Base-by-base conservation (phyloP, 1,140 invertebrate species). In the Vanessa atalanta region DNA sequence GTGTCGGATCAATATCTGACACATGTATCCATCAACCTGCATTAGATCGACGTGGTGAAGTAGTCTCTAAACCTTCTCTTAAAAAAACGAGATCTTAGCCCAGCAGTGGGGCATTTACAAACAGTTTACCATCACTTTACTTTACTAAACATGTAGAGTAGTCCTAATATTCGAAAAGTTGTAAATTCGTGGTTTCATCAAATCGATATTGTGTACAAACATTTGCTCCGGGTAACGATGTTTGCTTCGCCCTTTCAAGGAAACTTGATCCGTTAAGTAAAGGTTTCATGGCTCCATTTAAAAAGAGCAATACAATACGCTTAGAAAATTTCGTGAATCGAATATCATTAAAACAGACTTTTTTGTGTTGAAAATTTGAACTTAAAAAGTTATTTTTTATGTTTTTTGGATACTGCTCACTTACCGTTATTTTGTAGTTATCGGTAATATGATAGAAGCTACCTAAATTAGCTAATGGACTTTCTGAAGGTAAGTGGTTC, bases 231-330 rank as follows among this genome's bases (percentile, higher is more conserved):
- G 13, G 60, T 64, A 55, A 51, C 47, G 60, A 16, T 68, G 65
- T 76, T 74, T 72, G 75, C 57, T 64, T 65, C 48, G 65, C 47
- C 75, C 65, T 65, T 77, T 73, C 61, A 73, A 26, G 61, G 75
- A 53, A 73, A 77, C 70, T 63, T 1, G 66, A 63, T 69, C 70
- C 64, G 60, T 73, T 70, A 73, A 51, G 64, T 64, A 67, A 53
- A 23, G 55, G 47, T 75, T 63, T 71, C 57, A 67, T 20, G 47
- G 55, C 37, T 51, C 61, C 23, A n/a, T 70, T 61, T 50, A 50
- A 65, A 60, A 20, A 60, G 20, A 55, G 7, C 53, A 55, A 16
- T 11, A 51, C 13, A 55, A 55, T n/a, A n/a, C 7, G 53, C 7
- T 55, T 55, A 20, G 53, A 9, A 20, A 4, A 16, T 55, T 20